A percentile compares a stretch with the other conserved stretches of the same genome.
Evolutionary conservation across 2,888 invertebrate species (phyloP).

Genomic region (Nomada lathburiana): DNA sequence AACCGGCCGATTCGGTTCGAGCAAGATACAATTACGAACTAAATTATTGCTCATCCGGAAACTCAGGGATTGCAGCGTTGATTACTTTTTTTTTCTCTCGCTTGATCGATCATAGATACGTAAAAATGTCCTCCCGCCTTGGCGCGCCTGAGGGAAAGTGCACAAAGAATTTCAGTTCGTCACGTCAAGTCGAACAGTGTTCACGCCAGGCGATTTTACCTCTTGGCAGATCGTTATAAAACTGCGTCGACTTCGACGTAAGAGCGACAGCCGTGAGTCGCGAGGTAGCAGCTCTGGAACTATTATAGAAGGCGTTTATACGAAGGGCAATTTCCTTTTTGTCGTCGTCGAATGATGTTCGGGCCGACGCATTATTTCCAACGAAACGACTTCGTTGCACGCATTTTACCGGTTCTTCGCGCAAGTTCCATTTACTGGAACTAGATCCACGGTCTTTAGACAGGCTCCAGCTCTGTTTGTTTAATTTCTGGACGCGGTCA

Average conservation of each 20-base stretch:
- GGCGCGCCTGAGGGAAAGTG: not conserved
- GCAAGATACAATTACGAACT: not conserved
- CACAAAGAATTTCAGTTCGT: not conserved
- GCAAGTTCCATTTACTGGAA: conserved; percentile 38
- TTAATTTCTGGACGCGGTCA: conserved; percentile 19
- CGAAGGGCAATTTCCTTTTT: not conserved
- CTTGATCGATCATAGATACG: too few relatives aligned
- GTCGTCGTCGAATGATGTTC: not conserved
- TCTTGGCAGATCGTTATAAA: conserved; percentile 2
- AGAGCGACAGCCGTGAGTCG: not conserved
- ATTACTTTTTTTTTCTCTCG: too few relatives aligned
- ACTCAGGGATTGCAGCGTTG: not conserved
- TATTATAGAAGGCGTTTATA: too few relatives aligned
- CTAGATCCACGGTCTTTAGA: conserved; percentile 35
- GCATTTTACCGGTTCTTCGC: conserved; percentile 12
- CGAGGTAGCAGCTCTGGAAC: too few relatives aligned
- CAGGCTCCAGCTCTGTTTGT: conserved; percentile 21
- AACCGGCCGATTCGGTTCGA: not conserved
- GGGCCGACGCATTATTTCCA: not conserved
- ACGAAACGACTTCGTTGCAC: not conserved
- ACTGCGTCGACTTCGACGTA: not conserved
- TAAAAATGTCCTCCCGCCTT: too few relatives aligned
- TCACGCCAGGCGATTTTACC: not conserved
- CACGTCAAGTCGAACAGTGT: not conserved
- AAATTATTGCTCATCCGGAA: not conserved